Base-by-base conservation (phyloP, 35 echinoderm and acorn worm species). In the Heliocidaris tuberculata region DNA sequence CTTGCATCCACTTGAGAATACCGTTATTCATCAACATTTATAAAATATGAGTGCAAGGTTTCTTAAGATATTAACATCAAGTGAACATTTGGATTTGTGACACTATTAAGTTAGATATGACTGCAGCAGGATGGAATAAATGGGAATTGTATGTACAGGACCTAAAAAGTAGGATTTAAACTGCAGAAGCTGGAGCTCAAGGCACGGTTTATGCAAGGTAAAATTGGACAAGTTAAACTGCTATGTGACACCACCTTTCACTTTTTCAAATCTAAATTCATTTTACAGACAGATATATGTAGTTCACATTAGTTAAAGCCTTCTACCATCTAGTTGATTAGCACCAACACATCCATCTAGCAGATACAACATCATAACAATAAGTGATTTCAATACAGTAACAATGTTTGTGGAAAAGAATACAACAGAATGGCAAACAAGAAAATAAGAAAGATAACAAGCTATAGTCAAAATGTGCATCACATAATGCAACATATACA, bases 401-500 rank as follows among this genome's bases (percentile, higher is more conserved):
- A 78, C 65, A 78, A n/a, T 78, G 10, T 78, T 78, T 78, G 65
- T 78, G 65, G 27, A 78, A 78, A 42, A 42, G 35, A 42, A 78
- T 15, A 78, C 27, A 78, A n/a, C 65, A 5, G 21, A 78, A 78
- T 78, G 21, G 65, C 7, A 78, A 78, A 78, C 65, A 78, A 10
- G 15, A 17, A 78, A 78, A 21, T 27, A 78, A 21, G 7, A 78
- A 78, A 78, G 65, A n/a, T 7, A 78, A 27, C 19, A 27, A 78
- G 27, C 65, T 78, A 78, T 27, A 78, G 65, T 78, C 65, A n/a
- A 78, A 78, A 78, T 78, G 50, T 93, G 29, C 50, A 59, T 48
- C 47, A 48, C 50, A 49, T 48, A 93, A 49, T 50, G 91, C 91
- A 93, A 93, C 47, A 93, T 19, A 93, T 31, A 93, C 50, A 93